Evolutionary conservation across 2,888 invertebrate species (phyloP), one percentile per base, ranked within the genome.

Genomic region (Chymomyza fuscimana): DNA sequence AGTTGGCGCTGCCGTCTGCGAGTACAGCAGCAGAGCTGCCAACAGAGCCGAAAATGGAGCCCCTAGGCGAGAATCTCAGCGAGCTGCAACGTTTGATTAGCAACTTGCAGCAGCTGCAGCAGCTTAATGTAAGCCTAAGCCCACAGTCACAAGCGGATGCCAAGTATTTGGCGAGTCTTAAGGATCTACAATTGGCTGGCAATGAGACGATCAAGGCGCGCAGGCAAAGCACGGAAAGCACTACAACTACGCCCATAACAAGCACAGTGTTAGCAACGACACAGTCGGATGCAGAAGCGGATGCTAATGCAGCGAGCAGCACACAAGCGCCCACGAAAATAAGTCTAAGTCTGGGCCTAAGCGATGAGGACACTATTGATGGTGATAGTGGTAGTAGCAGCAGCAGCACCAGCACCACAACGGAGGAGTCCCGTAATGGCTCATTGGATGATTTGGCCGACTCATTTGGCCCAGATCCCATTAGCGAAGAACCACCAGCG

Each of bases 371-470:
- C 32, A 71, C 66, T 36, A 67, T 67, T 71, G 32, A 76, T 75
- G n/a, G 65, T 32, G 77, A 16, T 5, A 62, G 63, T 40, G 74
- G 70, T 15, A 40, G 50, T 50, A 50, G 51, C 0, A 72, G 25
- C 25, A 25, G 58, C 15, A 67, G 51, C 25, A 74, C 58, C 10
- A 69, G 59, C 32, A 77, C 80, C 25, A 80, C 81, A 4, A 90
- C 91, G 0, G 91, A 91, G 77, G 91, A 92, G 77, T 70, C 92
- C 2, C 88, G 87, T 56, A 91, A 90, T 63, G 89, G 89, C 4
- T 87, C 90, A 0, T 72, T 91, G n/a, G 78, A 90, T 36, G 96
- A 95, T 85, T 91, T 96, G 65, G 96, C 95, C 88, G 96, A 95
- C 77, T 96, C 96, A 0, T 96, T 97, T 84, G 93, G 93, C 59